These are phyloP conservation scores for Medauroidea extradentata DNA, from an alignment of 1,140 invertebrate genomes.

Conservation along the genomic window DNA sequence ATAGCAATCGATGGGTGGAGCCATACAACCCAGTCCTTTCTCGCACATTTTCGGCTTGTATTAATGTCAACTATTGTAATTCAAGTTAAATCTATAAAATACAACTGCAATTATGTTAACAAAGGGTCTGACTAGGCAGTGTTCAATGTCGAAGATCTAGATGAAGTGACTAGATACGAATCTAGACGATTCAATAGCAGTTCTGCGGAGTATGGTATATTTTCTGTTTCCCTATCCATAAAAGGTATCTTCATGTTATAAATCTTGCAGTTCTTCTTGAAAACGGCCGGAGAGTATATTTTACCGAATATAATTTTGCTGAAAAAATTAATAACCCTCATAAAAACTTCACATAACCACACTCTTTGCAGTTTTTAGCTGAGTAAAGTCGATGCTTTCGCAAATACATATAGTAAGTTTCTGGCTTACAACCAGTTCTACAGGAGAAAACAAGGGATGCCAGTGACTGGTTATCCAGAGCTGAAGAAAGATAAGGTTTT, in stretches of 20 bases:
- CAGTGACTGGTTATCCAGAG: slow-evolving; percentile 28
- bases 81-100: slow-evolving; percentile 50
- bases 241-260: slow-evolving; percentile 7
- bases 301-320: slow-evolving; percentile 24
- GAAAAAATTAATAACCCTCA: slow-evolving; percentile 21
- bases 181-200: neutral
- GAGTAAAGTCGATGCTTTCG: no score
- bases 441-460: slow-evolving; percentile 28
- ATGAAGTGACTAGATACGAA: neutral
- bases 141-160: slow-evolving; percentile 24
- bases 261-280: slow-evolving; percentile 27
- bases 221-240: slow-evolving; percentile 23
- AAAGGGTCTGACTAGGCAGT: slow-evolving; percentile 42
- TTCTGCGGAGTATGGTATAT: slow-evolving; percentile 3
- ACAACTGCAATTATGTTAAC: slow-evolving; percentile 46
- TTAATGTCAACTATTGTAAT: slow-evolving; percentile 49
- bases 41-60: slow-evolving; percentile 46
- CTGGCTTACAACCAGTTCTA: slow-evolving; percentile 18
- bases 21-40: slow-evolving; percentile 49
- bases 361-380: slow-evolving; percentile 11
- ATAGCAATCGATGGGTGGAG: slow-evolving; percentile 37
- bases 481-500: slow-evolving; percentile 23
- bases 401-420: no score
- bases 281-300: slow-evolving; percentile 22
- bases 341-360: slow-evolving; percentile 25